Conservation (phyloP, 2,888 invertebrate species). For the Xiphydria camelus region DNA sequence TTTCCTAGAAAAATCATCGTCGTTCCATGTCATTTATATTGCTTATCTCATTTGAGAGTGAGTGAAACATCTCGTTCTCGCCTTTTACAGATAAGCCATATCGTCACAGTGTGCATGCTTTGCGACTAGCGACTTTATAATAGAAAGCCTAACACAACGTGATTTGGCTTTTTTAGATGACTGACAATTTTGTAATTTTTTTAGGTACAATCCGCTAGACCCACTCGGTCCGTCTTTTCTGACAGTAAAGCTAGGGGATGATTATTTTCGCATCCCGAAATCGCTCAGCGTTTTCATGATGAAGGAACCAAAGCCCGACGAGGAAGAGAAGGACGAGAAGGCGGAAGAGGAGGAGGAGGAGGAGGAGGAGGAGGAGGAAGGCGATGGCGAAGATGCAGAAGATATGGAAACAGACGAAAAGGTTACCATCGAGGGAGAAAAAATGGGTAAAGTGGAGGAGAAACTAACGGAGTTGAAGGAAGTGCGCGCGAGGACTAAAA, state of each 20-base stretch:
- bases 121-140: constrained; percentile 1
- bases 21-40: too few species aligned
- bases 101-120: constrained; percentile 13
- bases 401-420: constrained; percentile 6
- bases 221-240: constrained; percentile 44
- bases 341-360: not conserved
- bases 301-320: constrained; percentile 35
- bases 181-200: constrained; percentile 36
- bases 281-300: constrained; percentile 46
- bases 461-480: not conserved
- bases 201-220: constrained; percentile 47
- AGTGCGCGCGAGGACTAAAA: constrained; percentile 5
- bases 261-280: constrained; percentile 48
- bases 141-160: not conserved
- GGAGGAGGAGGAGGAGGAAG: not conserved
- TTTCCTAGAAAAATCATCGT: too few species aligned
- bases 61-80: too few species aligned
- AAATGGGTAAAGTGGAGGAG: too few species aligned
- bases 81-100: too few species aligned
- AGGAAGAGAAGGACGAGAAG: constrained; percentile 12
- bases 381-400: not conserved
- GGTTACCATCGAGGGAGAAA: constrained; percentile 5
- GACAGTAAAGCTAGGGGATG: constrained; percentile 47
- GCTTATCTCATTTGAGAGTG: too few species aligned
- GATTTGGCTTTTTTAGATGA: not conserved